Conservation (phyloP, 2,888 invertebrate genomes). For the Syritta pipiens region DNA sequence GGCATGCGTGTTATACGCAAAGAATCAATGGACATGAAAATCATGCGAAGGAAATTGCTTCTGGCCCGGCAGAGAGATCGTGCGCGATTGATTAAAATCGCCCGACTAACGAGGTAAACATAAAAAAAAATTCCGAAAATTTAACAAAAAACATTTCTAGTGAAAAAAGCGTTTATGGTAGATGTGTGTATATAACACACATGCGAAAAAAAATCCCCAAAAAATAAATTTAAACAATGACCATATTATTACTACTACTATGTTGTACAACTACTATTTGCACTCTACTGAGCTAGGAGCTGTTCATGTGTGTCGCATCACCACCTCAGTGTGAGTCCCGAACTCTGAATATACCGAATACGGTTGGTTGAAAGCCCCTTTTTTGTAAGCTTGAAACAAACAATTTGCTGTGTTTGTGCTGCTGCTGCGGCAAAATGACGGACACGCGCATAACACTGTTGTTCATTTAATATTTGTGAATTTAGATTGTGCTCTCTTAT, state of each 20-base stretch:
- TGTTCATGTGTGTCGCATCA: neutral
- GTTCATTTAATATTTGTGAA: conserved; percentile 56
- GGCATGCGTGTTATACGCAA: conserved; percentile 76
- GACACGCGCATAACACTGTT: conserved; percentile 31
- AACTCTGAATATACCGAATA: conserved; percentile 1
- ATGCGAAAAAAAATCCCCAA: conserved; percentile 45
- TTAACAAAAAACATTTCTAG: conserved; percentile 68
- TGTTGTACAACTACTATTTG: too few relatives aligned
- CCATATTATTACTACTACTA: conserved; percentile 1
- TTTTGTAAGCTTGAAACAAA: conserved; percentile 20
- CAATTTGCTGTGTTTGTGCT: conserved; percentile 29
- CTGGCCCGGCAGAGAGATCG: conserved; percentile 78
- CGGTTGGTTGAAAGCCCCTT: conserved; percentile 26
- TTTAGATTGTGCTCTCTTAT: conserved; percentile 58
- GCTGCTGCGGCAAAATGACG: conserved; percentile 30
- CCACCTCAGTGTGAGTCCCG: conserved; percentile 28
- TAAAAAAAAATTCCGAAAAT: conserved; percentile 63
- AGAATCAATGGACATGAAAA: conserved; percentile 76
- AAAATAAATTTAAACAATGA: conserved; percentile 32
- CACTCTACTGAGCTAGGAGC: too few relatives aligned
- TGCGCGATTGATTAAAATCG: conserved; percentile 77
- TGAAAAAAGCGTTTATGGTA: too few relatives aligned
- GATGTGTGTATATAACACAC: conserved; percentile 6
- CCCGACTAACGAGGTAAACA: conserved; percentile 79
- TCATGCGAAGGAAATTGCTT: conserved; percentile 78